Base-by-base conservation (phyloP, 1,140 invertebrate species). In the Drosophila pruinosa region DNA sequence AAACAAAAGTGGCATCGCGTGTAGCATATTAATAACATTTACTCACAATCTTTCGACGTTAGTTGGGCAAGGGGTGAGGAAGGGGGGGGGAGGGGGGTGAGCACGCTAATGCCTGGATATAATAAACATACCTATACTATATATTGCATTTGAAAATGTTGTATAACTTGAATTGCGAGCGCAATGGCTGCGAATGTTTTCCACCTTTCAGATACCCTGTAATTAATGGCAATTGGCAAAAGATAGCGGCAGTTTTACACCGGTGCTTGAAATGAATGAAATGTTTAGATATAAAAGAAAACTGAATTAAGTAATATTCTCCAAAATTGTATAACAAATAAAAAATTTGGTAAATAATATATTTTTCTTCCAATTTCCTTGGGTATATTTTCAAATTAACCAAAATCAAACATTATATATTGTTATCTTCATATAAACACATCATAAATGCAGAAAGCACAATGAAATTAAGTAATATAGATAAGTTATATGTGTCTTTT, bases 131-230 rank as follows among this genome's bases (percentile, higher is more conserved):
- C 17, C 12, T 34, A 31, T 36, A 31, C 3, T 45, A 21, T 31
- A 75, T 75, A 75, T 39, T 76, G 47, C 58, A 73, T 64, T 61
- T 70, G 63, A 39, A 85, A 80, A 86, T 85, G 81, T 86, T 86
- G 81, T 58, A 64, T 70, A 85, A 85, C 81, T 85, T 86, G 81
- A 85, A 81, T 85, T 76, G 59, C 68, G 45, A 69, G 80, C 80
- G 62, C 43, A 53, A 10, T n/a, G n/a, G 19, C 2, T 14, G 2
- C 14, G n/a, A 26, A 26, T 26, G 17, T 31, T 53, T 53, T 14
- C 2, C 15, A 19, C 7, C 1, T 43, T 26, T 5, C n/a, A n/a
- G n/a, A 43, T 43, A 43, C 53, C 36, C 38, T 43, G 53, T 39
- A 26, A 17, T 31, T 31, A 12, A 3, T 19, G 19, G 1, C 39